Conservation (phyloP, 2,888 invertebrate species). For the Homarus gammarus region DNA sequence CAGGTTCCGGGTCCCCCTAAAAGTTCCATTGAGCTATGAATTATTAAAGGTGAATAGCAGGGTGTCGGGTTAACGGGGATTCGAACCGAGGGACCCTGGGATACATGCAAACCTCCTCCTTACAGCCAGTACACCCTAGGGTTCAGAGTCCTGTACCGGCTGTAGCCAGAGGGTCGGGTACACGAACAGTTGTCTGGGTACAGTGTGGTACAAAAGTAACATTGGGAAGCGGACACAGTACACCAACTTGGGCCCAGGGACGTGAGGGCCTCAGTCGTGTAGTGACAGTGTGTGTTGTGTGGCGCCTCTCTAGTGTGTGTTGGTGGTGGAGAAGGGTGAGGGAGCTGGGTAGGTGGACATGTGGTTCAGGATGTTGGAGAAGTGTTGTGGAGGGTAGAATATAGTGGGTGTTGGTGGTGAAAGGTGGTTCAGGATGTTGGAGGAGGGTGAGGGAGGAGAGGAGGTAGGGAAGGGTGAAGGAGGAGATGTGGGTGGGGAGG, state of each 20-base stretch:
- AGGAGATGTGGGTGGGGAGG: too few species aligned
- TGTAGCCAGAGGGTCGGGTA: neutral
- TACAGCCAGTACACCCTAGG: neutral
- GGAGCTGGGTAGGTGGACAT: too few species aligned
- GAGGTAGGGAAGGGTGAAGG: too few species aligned
- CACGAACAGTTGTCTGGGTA: neutral
- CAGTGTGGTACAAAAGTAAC: neutral
- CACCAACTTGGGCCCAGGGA: too few species aligned
- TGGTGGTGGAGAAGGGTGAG: neutral
- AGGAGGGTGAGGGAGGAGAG: too few species aligned
- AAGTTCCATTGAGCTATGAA: neutral
- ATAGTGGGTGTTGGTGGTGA: too few species aligned
- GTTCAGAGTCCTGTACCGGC: too few species aligned
- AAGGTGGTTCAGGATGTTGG: too few species aligned
- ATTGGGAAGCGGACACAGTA: neutral
- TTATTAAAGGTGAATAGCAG: slow-evolving; percentile 2
- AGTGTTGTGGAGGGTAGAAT: too few species aligned
- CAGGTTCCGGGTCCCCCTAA: too few species aligned
- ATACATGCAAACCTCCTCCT: neutral
- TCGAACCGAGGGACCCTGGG: neutral
- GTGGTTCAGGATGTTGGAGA: too few species aligned
- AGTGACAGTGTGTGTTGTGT: neutral
- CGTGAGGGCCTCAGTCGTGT: neutral
- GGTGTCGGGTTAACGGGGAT: neutral
- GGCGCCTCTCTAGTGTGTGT: neutral